Conservation (phyloP, 2,113 vertebrate genomes). For the Melanotaenia duboulayi region DNA sequence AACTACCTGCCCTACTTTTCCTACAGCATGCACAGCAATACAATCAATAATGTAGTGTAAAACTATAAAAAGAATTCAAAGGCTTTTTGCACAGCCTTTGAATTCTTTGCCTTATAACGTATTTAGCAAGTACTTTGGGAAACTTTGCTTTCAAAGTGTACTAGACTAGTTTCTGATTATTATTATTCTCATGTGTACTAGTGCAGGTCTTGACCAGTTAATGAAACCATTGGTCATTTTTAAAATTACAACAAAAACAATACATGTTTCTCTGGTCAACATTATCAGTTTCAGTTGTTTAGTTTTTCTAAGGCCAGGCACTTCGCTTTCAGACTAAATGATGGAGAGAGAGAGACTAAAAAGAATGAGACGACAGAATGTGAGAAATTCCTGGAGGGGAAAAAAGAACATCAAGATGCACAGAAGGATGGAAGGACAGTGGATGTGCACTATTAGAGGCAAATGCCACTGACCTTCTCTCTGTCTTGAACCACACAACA, state of each 20-base stretch:
- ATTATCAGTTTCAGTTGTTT: not conserved
- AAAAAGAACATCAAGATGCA: conserved; percentile 11
- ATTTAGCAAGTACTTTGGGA: not conserved
- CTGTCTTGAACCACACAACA: conserved; percentile 40
- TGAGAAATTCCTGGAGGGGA: conserved; percentile 8
- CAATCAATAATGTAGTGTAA: not conserved
- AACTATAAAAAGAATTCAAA: not conserved
- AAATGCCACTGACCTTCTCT: conserved; percentile 65
- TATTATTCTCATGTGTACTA: not conserved
- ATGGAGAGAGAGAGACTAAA: conserved; percentile 55
- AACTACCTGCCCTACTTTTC: not conserved
- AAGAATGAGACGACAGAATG: conserved; percentile 36
- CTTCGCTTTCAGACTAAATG: conserved; percentile 33
- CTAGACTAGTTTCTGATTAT: not conserved
- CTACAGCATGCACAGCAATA: not conserved
- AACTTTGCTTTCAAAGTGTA: not conserved
- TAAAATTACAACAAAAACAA: not conserved
- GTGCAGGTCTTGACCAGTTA: not conserved
- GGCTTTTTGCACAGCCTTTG: not conserved
- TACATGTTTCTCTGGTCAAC: not conserved
- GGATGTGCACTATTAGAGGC: conserved; percentile 36
- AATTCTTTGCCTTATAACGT: not conserved
- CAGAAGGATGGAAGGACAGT: not conserved
- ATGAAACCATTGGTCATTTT: not conserved
- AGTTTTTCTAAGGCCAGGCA: conserved; percentile 12